A percentile compares a stretch with the other conserved stretches of the same genome.
Conservation (phyloP, 1,140 invertebrate species). For the Melitaea cinxia region DNA sequence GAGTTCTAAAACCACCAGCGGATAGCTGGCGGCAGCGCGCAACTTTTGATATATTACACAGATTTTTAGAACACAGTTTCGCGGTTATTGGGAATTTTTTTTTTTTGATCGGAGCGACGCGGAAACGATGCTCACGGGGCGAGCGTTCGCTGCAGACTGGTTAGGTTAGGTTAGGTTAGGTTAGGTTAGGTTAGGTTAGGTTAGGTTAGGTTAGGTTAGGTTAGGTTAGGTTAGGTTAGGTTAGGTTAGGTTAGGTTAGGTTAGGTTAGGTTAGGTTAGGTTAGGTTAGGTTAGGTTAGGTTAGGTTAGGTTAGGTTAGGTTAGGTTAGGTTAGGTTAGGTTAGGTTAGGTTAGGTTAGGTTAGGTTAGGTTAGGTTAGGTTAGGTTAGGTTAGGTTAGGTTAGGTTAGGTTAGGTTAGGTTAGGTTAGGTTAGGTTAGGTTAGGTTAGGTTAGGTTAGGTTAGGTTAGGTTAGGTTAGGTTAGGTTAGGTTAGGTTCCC, state of each 20-base stretch:
- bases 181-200: constrained; percentile 37
- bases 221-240: constrained; percentile 17
- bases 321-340: too few species aligned
- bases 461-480: too few species aligned
- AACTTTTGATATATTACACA: too few species aligned
- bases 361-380: constrained; percentile 43
- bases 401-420: constrained; percentile 28
- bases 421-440: constrained; percentile 37
- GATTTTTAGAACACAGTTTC: too few species aligned
- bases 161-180: too few species aligned
- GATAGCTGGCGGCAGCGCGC: too few species aligned
- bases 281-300: constrained; percentile 16
- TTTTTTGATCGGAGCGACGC: too few species aligned
- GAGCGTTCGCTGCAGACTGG: too few species aligned
- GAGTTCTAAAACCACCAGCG: too few species aligned
- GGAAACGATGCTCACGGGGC: too few species aligned
- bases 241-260: constrained; percentile 21
- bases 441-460: constrained; percentile 38
- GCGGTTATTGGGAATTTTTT: too few species aligned
- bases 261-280: constrained; percentile 35
- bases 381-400: constrained; percentile 42
- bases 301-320: constrained; percentile 8
- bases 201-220: constrained; percentile 29
- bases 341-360: constrained; percentile 25
- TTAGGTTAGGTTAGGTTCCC: constrained; percentile 38